These are phyloP conservation scores for Luperina nickerlii DNA, from an alignment of 2,888 invertebrate species.

Conservation along the genomic window DNA sequence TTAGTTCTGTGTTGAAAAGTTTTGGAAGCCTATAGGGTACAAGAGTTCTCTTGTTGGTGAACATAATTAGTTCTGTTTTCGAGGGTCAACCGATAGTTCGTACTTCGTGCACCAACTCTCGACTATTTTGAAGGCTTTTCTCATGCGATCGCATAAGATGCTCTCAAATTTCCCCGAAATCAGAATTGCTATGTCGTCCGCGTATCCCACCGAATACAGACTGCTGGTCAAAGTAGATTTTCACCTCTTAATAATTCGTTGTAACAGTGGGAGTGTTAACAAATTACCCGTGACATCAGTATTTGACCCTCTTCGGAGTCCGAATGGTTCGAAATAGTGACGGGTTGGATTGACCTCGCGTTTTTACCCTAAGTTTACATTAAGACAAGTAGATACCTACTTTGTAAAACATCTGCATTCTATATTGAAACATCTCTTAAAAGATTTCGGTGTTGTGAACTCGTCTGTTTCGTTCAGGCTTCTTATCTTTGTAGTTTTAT, in stretches of 20 bases:
- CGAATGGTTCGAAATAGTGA: constrained; percentile 72
- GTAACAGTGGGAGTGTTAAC: constrained; percentile 73
- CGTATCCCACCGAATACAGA: too few relatives aligned
- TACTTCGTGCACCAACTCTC: too few relatives aligned
- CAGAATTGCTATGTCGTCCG: too few relatives aligned
- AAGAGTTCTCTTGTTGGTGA: too few relatives aligned
- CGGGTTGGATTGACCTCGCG: constrained; percentile 71
- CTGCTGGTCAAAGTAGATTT: constrained; percentile 60
- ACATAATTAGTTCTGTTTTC: too few relatives aligned
- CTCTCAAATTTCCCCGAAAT: too few relatives aligned
- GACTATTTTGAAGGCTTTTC: too few relatives aligned
- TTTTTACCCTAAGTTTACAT: constrained; percentile 59
- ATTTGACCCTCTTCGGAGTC: constrained; percentile 77
- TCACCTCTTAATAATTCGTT: constrained; percentile 69
- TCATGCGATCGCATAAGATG: too few relatives aligned
- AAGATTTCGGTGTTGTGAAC: constrained; percentile 28
- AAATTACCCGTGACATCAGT: constrained; percentile 78
- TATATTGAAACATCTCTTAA: constrained; percentile 31
- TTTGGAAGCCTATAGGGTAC: too few relatives aligned
- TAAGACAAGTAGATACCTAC: constrained; percentile 33
- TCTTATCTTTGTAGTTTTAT: constrained; percentile 38
- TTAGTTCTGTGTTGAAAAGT: too few relatives aligned
- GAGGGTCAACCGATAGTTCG: too few relatives aligned
- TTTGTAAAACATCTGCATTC: constrained; percentile 50
- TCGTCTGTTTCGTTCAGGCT: constrained; percentile 24